phyloP scores from a whole-genome alignment of 2,113 vertebrate species.

The Diglossa brunneiventris region DNA sequence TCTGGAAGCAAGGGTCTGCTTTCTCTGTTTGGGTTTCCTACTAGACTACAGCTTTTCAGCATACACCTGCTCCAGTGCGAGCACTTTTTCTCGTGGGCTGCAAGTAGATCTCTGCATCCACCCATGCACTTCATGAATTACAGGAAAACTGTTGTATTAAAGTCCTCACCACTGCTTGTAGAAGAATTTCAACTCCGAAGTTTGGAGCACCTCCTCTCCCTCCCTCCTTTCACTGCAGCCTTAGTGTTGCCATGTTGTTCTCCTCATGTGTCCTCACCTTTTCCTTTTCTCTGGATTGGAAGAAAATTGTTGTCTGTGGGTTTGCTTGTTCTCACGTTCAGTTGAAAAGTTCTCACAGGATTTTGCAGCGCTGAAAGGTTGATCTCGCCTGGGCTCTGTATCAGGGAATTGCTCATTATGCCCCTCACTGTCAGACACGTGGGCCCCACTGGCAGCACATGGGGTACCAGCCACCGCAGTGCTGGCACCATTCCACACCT shows the following conservation, averaged over 20 bases:
- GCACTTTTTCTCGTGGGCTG: neutral
- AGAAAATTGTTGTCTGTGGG: neutral
- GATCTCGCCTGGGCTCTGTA: accelerated
- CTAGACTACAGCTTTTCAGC: neutral
- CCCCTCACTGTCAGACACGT: accelerated
- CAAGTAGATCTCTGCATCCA: neutral
- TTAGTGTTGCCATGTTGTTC: no score
- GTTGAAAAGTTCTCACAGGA: neutral
- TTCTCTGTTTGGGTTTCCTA: neutral
- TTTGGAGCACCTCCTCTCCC: neutral
- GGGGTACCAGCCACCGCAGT: accelerated
- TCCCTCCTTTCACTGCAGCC: neutral
- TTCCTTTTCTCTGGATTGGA: neutral
- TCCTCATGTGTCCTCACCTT: neutral
- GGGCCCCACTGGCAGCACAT: accelerated
- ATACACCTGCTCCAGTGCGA: neutral
- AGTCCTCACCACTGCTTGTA: neutral
- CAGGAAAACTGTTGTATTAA: neutral
- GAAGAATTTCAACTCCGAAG: neutral
- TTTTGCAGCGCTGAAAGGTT: neutral
- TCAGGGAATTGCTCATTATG: neutral
- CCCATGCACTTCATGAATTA: neutral
- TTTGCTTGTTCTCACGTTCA: neutral
- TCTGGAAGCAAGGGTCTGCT: neutral
- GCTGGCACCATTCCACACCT: neutral